These are phyloP conservation scores for Xyrichtys novacula DNA, from an alignment of 2,797 vertebrate genomes.

Conservation along the genomic window DNA sequence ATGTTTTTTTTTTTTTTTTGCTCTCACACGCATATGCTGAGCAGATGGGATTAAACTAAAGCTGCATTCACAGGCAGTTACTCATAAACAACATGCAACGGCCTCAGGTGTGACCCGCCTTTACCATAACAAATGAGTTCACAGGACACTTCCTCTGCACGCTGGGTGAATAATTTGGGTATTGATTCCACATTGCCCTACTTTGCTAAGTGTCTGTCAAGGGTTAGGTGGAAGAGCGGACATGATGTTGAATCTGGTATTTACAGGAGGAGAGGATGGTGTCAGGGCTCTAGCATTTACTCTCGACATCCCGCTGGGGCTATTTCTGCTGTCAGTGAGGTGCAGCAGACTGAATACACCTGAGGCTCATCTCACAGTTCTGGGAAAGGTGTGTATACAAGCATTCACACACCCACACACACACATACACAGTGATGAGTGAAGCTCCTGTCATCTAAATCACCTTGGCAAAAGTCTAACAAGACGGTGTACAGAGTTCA, in stretches of 20 bases:
- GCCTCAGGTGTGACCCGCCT: constrained; percentile 52
- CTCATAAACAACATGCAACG: constrained; percentile 60
- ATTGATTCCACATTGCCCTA: constrained; percentile 56
- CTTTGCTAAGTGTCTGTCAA: constrained; percentile 37
- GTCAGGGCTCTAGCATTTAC: constrained; percentile 56
- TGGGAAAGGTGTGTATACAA: constrained; percentile 28
- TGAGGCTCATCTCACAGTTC: constrained; percentile 36
- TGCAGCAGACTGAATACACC: constrained; percentile 40
- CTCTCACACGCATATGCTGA: constrained; percentile 60
- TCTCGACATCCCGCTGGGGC: constrained; percentile 74
- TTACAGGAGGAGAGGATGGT: constrained; percentile 64
- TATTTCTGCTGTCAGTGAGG: constrained; percentile 61
- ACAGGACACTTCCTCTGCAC: constrained; percentile 52
- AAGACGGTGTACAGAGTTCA: constrained; percentile 31
- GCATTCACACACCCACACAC: constrained; percentile 14
- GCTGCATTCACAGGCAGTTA: constrained; percentile 37
- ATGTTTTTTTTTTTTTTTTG: constrained; percentile 20
- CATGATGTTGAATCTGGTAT: constrained; percentile 44
- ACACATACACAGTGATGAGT: constrained; percentile 31
- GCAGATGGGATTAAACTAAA: constrained; percentile 72
- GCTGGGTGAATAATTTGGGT: constrained; percentile 48
- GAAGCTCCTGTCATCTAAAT: constrained; percentile 44
- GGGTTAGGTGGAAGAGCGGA: constrained; percentile 42
- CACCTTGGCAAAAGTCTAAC: constrained; percentile 6
- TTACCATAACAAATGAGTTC: constrained; percentile 69